These are phyloP conservation scores for Ricordea florida DNA, from an alignment of 92 coral and sea anemone species.

Conservation along the genomic window DNA sequence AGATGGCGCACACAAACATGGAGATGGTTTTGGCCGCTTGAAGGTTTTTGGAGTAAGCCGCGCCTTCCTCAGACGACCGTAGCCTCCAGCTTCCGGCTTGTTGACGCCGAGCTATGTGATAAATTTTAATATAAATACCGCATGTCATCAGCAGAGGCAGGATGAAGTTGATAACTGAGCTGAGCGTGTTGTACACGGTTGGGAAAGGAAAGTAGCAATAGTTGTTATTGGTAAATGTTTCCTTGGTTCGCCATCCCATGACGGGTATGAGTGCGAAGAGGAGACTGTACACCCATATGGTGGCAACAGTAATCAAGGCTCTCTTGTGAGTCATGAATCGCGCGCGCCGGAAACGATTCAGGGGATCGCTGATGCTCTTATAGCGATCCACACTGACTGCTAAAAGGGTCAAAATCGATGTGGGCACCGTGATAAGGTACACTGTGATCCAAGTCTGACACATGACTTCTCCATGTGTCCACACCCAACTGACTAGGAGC, in stretches of 20 bases:
- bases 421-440: constrained; percentile 77
- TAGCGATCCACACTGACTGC: constrained; percentile 84
- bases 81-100: constrained; percentile 1
- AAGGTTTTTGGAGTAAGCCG: constrained; percentile 55
- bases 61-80: constrained; percentile 22
- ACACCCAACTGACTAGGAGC: constrained; percentile 44
- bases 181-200: constrained; percentile 48
- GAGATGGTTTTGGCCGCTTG: constrained; percentile 79
- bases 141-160: constrained; percentile 76
- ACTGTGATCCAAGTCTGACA: constrained; percentile 81
- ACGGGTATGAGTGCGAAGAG: constrained; percentile 79
- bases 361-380: constrained; percentile 82
- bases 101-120: constrained; percentile 42
- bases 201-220: constrained; percentile 67
- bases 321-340: constrained; percentile 76
- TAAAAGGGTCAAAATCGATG: constrained; percentile 77
- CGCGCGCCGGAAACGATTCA: constrained; percentile 77
- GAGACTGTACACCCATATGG: constrained; percentile 85
- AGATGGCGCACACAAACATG: constrained; percentile 66
- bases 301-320: constrained; percentile 54
- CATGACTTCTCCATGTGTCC: constrained; percentile 74
- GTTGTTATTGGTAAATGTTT: neutral
- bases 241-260: constrained; percentile 76
- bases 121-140: constrained; percentile 61
- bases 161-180: constrained; percentile 75